phyloP scores from a whole-genome alignment of 2,797 vertebrate species.

The Danio kyathit region DNA sequence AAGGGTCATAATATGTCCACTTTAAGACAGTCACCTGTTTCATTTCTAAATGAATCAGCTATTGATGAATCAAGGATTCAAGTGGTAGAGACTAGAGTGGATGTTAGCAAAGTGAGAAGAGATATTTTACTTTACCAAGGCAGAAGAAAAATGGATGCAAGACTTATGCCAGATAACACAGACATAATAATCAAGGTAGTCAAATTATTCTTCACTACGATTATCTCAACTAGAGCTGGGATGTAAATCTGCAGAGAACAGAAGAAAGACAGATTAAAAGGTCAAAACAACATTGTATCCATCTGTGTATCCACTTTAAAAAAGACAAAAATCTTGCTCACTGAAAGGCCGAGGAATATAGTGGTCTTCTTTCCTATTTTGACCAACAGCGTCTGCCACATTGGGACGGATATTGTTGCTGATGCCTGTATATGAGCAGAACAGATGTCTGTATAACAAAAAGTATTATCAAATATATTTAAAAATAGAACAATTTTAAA shows the following conservation, averaged over 20 bases:
- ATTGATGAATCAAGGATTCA: too few species aligned
- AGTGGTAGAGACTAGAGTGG: too few species aligned
- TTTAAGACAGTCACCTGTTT: too few species aligned
- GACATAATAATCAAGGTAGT: conserved; percentile 56
- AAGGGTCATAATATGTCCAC: too few species aligned
- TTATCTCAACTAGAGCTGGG: conserved; percentile 66
- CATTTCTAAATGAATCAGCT: too few species aligned
- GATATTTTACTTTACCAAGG: conserved; percentile 68
- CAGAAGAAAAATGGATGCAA: conserved; percentile 68
- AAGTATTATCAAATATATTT: too few species aligned
- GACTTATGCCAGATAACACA: conserved; percentile 67
- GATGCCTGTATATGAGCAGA: conserved; percentile 56
- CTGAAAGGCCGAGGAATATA: conserved; percentile 67
- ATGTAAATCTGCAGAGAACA: conserved; percentile 65
- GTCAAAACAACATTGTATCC: too few species aligned
- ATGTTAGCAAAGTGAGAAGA: too few species aligned
- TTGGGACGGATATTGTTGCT: conserved; percentile 69
- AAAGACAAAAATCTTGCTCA: conserved; percentile 58
- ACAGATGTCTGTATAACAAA: too few species aligned
- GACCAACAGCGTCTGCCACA: conserved; percentile 72
- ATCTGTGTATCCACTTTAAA: too few species aligned
- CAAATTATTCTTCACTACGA: conserved; percentile 61
- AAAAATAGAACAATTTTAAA: too few species aligned
- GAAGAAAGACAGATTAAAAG: not conserved
- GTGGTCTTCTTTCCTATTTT: conserved; percentile 74